These are phyloP conservation scores for Bombus confusus DNA, from an alignment of 1,140 invertebrate genomes.

Conservation along the genomic window DNA sequence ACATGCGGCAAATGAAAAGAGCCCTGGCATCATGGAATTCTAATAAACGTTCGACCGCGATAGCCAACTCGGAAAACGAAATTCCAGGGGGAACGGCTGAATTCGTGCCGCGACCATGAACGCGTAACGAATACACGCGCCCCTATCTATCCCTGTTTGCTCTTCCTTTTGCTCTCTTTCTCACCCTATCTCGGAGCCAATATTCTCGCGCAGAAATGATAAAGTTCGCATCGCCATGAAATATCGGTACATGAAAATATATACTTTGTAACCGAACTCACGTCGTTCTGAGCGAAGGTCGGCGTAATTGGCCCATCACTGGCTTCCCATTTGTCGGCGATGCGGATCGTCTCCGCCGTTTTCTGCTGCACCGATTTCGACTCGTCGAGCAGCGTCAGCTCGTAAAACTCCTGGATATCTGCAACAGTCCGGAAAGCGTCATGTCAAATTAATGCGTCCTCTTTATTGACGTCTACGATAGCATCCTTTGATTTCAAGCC, in stretches of 20 bases:
- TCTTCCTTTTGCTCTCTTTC: no score
- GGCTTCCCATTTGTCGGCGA: constrained; percentile 97
- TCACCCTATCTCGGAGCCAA: not conserved
- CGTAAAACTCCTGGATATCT: constrained; percentile 99
- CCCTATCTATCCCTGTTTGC: not conserved
- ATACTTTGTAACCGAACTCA: constrained; percentile 78
- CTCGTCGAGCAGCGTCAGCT: constrained; percentile 97
- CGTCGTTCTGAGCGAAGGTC: constrained; percentile 85
- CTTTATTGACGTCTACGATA: not conserved
- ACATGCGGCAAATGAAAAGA: constrained; percentile 4
- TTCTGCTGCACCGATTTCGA: constrained; percentile 97
- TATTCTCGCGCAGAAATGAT: constrained; percentile 4
- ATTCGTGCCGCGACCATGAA: constrained; percentile 1
- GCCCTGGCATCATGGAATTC: constrained; percentile 29
- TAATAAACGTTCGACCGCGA: constrained; percentile 40
- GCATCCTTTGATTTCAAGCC: not conserved
- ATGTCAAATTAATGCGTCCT: constrained; percentile 51
- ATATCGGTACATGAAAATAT: constrained; percentile 21
- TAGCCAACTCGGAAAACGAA: constrained; percentile 14
- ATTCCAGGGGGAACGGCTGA: constrained; percentile 7
- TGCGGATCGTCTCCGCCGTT: constrained; percentile 96
- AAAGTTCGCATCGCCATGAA: not conserved
- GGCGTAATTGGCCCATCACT: constrained; percentile 86
- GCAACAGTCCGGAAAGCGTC: constrained; percentile 80
- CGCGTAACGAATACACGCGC: constrained; percentile 27